A percentile compares a stretch with the other conserved stretches of the same genome.
phyloP scores from a whole-genome alignment of 2,113 vertebrate species.

The Neopipo cinnamomea region DNA sequence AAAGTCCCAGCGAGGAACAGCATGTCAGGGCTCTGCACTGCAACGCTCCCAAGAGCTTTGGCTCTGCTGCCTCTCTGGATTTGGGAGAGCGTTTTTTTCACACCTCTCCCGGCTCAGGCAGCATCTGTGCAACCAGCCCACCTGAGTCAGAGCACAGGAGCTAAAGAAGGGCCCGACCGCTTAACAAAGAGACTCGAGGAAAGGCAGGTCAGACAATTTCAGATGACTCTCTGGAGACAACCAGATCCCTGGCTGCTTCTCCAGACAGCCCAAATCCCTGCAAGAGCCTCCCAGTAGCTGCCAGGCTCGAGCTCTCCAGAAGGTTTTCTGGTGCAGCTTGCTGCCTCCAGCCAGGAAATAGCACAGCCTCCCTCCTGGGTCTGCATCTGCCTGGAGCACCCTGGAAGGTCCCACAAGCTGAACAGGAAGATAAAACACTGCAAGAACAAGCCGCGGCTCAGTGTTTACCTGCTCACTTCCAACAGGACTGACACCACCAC shows the following conservation, averaged over 20 bases:
- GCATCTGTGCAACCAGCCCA: not conserved
- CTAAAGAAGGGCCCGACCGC: not conserved
- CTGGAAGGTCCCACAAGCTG: not conserved
- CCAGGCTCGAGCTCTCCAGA: not conserved
- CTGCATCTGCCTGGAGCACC: not conserved
- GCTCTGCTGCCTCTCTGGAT: not conserved
- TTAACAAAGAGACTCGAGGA: not conserved
- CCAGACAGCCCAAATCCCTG: not conserved
- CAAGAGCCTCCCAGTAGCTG: not conserved
- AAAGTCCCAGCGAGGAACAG: not conserved
- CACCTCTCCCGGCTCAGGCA: not conserved
- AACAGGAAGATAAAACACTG: not conserved
- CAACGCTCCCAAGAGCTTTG: not conserved
- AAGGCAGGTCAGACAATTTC: not conserved
- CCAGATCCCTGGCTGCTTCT: not conserved
- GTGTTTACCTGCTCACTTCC: constrained; percentile 19
- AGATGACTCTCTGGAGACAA: not conserved
- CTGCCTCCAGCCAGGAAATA: not conserved
- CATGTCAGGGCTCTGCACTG: not conserved
- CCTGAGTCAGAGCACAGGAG: not conserved
- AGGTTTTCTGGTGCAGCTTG: not conserved
- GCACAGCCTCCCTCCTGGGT: not conserved
- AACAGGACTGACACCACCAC: not conserved
- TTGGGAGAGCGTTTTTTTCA: not conserved
- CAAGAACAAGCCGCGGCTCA: not conserved